Percentiles rank a stretch among this genome's conserved stretches.
phyloP scores from a whole-genome alignment of 2,113 vertebrate species.

The Callithrix jacchus region DNA sequence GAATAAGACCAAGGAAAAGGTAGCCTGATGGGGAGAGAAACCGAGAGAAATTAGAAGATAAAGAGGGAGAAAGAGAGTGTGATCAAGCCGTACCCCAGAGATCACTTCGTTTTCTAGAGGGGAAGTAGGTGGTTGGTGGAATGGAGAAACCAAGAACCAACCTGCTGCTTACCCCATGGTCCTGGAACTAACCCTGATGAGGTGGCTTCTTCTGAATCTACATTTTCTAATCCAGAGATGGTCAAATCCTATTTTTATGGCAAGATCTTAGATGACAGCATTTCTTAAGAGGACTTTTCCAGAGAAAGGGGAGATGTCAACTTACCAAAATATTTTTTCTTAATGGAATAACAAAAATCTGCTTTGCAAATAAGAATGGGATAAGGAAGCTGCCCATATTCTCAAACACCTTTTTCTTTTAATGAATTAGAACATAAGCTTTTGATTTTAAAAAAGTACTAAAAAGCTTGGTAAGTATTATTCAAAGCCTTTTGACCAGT shows the following conservation, averaged over 20 bases:
- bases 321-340: slow-evolving; percentile 36
- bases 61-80: neutral
- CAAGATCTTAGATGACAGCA: neutral
- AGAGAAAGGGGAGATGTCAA: neutral
- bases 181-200: neutral
- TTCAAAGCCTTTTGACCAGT: neutral
- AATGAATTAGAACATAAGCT: slow-evolving; percentile 40
- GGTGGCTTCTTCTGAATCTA: neutral
- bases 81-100: neutral
- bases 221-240: neutral
- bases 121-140: too few relatives aligned
- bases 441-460: slow-evolving; percentile 24
- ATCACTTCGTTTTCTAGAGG: neutral
- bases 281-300: slow-evolving; percentile 9
- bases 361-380: slow-evolving; percentile 9
- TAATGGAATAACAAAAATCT: neutral
- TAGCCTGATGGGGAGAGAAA: neutral
- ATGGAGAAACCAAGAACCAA: neutral
- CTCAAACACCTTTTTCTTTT: neutral
- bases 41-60: neutral
- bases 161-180: neutral
- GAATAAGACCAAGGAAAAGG: neutral
- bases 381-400: neutral
- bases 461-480: slow-evolving; percentile 39
- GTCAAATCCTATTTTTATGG: neutral